Conservation (phyloP, 1,140 invertebrate species). For the Hypsibius dujardini region DNA sequence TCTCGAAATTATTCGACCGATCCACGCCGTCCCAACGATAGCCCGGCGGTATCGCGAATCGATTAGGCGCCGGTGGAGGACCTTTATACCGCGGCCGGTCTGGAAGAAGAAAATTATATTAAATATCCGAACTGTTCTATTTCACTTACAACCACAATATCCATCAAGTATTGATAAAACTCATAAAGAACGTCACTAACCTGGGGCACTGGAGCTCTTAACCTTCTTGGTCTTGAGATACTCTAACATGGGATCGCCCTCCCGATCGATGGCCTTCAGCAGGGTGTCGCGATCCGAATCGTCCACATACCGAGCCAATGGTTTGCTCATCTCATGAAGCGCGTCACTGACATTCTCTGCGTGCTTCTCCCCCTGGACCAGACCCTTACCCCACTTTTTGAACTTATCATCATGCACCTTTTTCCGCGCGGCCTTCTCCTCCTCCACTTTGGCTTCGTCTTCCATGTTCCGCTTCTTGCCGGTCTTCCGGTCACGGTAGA, state of each 20-base stretch:
- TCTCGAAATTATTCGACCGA: constrained; percentile 88
- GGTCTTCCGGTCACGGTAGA: constrained; percentile 46
- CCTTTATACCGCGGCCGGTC: constrained; percentile 55
- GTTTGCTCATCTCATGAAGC: constrained; percentile 68
- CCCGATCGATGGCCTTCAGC: constrained; percentile 53
- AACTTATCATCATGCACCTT: constrained; percentile 58
- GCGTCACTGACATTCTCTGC: constrained; percentile 47
- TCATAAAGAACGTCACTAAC: not conserved
- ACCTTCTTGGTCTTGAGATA: constrained; percentile 41
- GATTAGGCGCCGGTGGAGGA: constrained; percentile 59
- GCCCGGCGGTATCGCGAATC: constrained; percentile 75
- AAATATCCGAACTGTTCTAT: too few relatives aligned
- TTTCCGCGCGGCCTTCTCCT: constrained; percentile 46
- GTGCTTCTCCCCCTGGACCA: constrained; percentile 53
- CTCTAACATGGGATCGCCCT: constrained; percentile 78
- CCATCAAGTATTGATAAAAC: too few relatives aligned
- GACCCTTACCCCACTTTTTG: constrained; percentile 66
- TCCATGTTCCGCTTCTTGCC: constrained; percentile 43
- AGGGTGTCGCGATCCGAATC: constrained; percentile 66
- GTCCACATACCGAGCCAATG: constrained; percentile 66
- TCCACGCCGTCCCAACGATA: constrained; percentile 96
- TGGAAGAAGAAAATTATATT: constrained; percentile 31
- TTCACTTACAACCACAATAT: too few relatives aligned
- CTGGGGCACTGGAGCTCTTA: too few relatives aligned
- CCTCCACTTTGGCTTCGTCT: constrained; percentile 44